Evolutionary conservation across 2,888 invertebrate genomes (phyloP).

Genomic region (Ophonus ardosiacus): DNA sequence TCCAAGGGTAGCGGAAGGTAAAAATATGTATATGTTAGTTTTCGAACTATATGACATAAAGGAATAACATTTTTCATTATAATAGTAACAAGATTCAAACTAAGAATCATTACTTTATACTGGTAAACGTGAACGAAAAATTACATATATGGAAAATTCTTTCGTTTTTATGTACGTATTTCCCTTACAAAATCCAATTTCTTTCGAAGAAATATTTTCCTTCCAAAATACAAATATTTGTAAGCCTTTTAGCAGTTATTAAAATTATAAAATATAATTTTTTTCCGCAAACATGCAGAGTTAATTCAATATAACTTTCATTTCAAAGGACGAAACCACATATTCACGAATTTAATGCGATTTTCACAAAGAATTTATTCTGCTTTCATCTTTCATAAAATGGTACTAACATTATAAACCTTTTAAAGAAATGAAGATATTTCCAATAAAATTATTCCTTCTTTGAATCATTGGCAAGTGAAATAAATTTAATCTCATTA

Average conservation of each 20-base stretch:
- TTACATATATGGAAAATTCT: neutral
- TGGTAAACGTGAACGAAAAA: neutral
- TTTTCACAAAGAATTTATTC: conserved; percentile 15
- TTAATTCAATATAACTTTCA: neutral
- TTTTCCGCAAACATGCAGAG: neutral
- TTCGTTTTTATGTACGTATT: neutral
- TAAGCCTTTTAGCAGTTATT: neutral
- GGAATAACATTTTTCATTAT: neutral
- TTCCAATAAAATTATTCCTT: neutral
- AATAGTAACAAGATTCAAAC: neutral
- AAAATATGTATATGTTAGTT: neutral
- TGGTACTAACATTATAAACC: conserved; percentile 1
- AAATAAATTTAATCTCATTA: neutral
- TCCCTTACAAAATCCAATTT: neutral
- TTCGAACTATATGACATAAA: neutral
- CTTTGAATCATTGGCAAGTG: neutral
- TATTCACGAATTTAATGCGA: conserved; percentile 14
- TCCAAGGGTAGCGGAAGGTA: too few species aligned
- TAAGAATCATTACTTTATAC: neutral
- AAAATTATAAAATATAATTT: neutral
- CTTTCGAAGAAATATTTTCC: neutral
- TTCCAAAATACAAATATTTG: neutral
- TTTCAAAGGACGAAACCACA: conserved; percentile 13
- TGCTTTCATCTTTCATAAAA: conserved; percentile 12
- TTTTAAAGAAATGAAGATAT: conserved; percentile 14